A percentile compares a stretch with the other conserved stretches of the same genome.
Evolutionary conservation across 2,113 vertebrate species (phyloP).

Genomic region (Myiagra hebetior): DNA sequence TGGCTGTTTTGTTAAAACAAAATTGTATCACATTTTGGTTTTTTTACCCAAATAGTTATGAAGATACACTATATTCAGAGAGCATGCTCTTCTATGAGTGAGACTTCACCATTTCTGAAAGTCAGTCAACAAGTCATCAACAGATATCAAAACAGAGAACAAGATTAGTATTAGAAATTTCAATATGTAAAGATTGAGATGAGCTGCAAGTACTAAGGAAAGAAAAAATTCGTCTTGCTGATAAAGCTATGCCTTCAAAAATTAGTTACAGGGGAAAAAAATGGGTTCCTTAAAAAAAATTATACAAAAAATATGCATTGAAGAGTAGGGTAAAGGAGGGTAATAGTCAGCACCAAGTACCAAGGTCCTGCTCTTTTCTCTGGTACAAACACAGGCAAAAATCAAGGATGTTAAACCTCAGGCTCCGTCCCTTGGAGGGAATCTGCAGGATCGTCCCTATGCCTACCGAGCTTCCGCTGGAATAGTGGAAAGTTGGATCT

Average conservation of each 20-base stretch:
- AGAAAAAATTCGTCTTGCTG: background rate
- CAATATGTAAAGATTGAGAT: background rate
- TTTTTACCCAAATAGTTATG: background rate
- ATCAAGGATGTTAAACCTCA: background rate
- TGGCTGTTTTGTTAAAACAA: background rate
- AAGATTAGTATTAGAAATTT: background rate
- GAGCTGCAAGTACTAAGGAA: background rate
- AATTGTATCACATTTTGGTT: fast-evolving
- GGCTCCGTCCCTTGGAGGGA: background rate
- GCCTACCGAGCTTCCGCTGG: background rate
- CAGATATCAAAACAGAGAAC: background rate
- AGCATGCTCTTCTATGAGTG: fast-evolving
- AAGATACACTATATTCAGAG: background rate
- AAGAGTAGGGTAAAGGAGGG: background rate
- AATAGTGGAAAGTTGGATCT: slow-evolving; percentile 37
- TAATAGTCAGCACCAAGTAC: background rate
- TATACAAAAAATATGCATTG: fast-evolving
- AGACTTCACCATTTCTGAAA: background rate
- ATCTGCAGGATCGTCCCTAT: background rate
- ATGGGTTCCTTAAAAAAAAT: fast-evolving
- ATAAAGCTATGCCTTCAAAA: background rate
- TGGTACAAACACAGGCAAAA: background rate
- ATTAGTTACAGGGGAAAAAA: background rate
- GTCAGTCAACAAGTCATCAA: background rate
- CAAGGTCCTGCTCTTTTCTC: background rate